Evolutionary conservation across 2,797 vertebrate species (phyloP).

Genomic region (Aselliscus stoliczkanus): DNA sequence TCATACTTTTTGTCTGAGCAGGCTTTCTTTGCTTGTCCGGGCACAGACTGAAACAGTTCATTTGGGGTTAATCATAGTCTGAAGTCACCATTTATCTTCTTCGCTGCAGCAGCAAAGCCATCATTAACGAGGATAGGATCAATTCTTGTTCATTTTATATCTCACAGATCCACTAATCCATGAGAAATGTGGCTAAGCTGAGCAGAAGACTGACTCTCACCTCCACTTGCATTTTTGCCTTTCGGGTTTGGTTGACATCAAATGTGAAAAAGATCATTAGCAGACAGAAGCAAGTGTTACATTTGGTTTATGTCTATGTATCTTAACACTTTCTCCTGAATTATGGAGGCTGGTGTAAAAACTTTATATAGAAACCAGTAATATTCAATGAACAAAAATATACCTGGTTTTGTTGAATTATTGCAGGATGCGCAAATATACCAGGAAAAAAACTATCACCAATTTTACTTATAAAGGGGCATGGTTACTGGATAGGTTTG

Average conservation of each 20-base stretch:
- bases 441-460: neutral
- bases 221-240: neutral
- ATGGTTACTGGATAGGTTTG: neutral
- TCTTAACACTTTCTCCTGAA: neutral
- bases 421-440: neutral
- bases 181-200: conserved; percentile 26
- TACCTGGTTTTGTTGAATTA: neutral
- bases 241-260: neutral
- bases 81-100: conserved; percentile 63
- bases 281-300: neutral
- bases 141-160: conserved; percentile 61
- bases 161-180: conserved; percentile 52
- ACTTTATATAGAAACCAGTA: neutral
- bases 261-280: conserved; percentile 24
- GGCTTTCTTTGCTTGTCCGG: neutral
- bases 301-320: neutral
- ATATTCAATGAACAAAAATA: neutral
- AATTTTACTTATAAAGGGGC: neutral
- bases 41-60: conserved; percentile 18
- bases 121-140: conserved; percentile 55
- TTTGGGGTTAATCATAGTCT: conserved; percentile 59
- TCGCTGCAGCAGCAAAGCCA: conserved; percentile 54
- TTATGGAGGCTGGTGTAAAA: neutral
- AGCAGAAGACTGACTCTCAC: conserved; percentile 26
- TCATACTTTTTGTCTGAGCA: neutral